phyloP scores from a whole-genome alignment of 2,113 vertebrate species.

The Oreochromis aureus region DNA sequence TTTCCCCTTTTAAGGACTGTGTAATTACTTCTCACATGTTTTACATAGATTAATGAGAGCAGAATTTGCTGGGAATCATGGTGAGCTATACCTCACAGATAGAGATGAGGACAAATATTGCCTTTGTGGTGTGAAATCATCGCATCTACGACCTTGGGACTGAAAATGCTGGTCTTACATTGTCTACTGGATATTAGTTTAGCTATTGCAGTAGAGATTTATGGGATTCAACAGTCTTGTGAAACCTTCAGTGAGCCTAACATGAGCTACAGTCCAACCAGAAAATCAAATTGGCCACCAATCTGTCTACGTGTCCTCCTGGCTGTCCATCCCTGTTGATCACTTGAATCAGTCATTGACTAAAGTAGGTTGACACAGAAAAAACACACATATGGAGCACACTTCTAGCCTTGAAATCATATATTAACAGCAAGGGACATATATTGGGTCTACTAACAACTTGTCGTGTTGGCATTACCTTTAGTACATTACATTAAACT shows the following conservation, averaged over 20 bases:
- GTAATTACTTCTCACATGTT: constrained; percentile 41
- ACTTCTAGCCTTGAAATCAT: background rate
- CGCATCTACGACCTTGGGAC: background rate
- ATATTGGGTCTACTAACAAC: background rate
- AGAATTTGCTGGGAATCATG: constrained; percentile 22
- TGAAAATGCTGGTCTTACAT: background rate
- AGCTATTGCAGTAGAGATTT: background rate
- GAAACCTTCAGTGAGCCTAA: background rate
- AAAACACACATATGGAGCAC: background rate
- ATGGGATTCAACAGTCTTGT: background rate
- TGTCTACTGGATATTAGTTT: background rate
- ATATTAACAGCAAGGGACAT: background rate
- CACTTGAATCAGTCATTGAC: background rate
- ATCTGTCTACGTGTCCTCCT: background rate
- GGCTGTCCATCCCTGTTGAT: background rate
- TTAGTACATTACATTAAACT: background rate
- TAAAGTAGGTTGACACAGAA: background rate
- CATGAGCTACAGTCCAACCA: background rate
- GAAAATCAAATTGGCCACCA: background rate
- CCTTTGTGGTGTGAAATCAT: background rate
- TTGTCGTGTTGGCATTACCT: rapidly evolving
- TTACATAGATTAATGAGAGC: constrained; percentile 31
- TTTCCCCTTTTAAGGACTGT: constrained; percentile 19
- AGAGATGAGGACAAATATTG: background rate
- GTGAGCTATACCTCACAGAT: background rate